Percentiles rank a stretch among this genome's conserved stretches.
phyloP scores from a whole-genome alignment of 1,140 invertebrate species.

The Elymnias hypermnestra region DNA sequence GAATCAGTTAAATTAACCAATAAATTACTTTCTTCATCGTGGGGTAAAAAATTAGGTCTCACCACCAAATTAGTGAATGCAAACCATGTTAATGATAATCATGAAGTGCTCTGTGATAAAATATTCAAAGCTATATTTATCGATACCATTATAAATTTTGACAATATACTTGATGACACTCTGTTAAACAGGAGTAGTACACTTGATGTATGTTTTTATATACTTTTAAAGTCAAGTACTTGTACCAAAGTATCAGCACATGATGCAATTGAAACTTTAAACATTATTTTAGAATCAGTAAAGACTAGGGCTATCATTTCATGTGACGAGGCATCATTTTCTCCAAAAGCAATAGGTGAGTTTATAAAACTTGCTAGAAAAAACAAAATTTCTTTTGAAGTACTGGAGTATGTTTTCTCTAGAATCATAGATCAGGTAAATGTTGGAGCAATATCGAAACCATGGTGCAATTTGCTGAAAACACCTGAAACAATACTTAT shows the following conservation, averaged over 20 bases:
- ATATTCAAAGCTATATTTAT: constrained; percentile 52
- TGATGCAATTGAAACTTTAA: constrained; percentile 36
- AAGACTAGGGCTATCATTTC: constrained; percentile 46
- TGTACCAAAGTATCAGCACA: constrained; percentile 38
- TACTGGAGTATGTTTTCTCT: constrained; percentile 56
- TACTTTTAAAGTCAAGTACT: constrained; percentile 52
- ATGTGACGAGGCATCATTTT: constrained; percentile 38
- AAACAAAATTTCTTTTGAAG: constrained; percentile 61
- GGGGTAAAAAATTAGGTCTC: constrained; percentile 62
- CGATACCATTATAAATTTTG: constrained; percentile 35
- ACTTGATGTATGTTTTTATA: constrained; percentile 43
- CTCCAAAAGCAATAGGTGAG: constrained; percentile 39
- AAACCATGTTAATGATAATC: constrained; percentile 43
- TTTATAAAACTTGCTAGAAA: constrained; percentile 49
- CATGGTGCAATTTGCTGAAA: constrained; percentile 63
- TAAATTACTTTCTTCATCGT: constrained; percentile 71
- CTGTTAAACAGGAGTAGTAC: constrained; percentile 44
- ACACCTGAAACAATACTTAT: constrained; percentile 41
- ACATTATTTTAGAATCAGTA: constrained; percentile 49
- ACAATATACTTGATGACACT: constrained; percentile 44
- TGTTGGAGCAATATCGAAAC: constrained; percentile 37
- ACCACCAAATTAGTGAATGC: constrained; percentile 41
- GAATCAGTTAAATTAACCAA: constrained; percentile 66
- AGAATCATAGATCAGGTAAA: constrained; percentile 54
- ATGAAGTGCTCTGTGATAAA: constrained; percentile 41